Base-by-base conservation (phyloP, 2,888 invertebrate species). In the Parapristionchus giblindavisi region DNA sequence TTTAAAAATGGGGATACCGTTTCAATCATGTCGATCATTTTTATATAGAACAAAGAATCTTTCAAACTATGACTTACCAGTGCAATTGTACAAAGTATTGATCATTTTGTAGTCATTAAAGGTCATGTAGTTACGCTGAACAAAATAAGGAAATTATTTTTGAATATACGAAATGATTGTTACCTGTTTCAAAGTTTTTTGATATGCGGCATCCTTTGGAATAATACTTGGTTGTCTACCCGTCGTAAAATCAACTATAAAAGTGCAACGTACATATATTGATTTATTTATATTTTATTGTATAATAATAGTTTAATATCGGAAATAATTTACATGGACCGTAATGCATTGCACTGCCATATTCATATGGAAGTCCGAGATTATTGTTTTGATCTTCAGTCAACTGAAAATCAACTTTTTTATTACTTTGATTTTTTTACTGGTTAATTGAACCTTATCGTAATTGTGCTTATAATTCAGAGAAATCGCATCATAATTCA, bases 61-160 rank as follows among this genome's bases (percentile, higher is more conserved):
- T 63, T 40, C 38, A 4, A 24, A n/a, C 21, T 32, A 52, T 52
- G 14, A n/a, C 6, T 71, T 21, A 54, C 68, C 51, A 1, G 52
- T 24, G 38, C 68, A 70, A 5, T 51, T 8, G 29, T 70, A 70
- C 21, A 70, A 54, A 11, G 54, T 2, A 38, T 70, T 70, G 36
- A 70, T 52, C 68, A 70, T 32, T 38, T 54, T 52, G 54, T 70
- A 70, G 68, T 70, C 68, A 29, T 51, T 54, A 54, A 70, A 70
- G 21, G 68, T 40, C n/a, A 70, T 24, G 17, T n/a, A 24, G 1
- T n/a, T n/a, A 5, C 68, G 51, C 68, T 70, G 65, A 17, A 43
- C 8, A 38, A 61, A 61, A 61, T 17, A 24, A 27, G 32, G 24
- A 56, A 56, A n/a, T 56, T 27, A 56, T 56, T 4, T 27, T 5